Base-by-base conservation (phyloP, 2,888 invertebrate genomes). In the Vanessa cardui region DNA sequence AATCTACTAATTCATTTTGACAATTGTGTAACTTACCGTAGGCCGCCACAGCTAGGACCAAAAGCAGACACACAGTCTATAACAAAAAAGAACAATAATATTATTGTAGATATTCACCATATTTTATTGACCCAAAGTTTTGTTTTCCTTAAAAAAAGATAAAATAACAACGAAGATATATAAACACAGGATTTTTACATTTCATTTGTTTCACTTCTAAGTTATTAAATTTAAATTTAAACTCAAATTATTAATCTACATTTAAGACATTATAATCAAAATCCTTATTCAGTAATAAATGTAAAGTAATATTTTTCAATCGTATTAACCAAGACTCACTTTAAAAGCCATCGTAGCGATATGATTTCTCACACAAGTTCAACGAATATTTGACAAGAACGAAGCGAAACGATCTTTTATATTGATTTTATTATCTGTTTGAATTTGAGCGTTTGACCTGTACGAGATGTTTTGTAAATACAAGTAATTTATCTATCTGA, bases 331-430 rank as follows among this genome's bases (percentile, higher is more conserved):
- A 7, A 45, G 58, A 76, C 80, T 80, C 64, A 80, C 80, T 74
- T 76, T 79, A n/a, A 76, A 75, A 39, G 74, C 75, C 80, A 80
- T 80, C 33, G 62, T 72, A 75, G 26, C 45, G 47, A 18, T 49
- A 16, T 18, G 21, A 26, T 54, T 31, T n/a, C 18, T 26, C 52
- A 33, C 26, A 20, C 50, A n/a, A 39, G 26, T 54, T 20, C 44
- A 45, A 60, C n/a, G 6, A 12, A 62, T 26, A 31, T 63, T 45
- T 65, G 52, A 26, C 39, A 18, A 18, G n/a, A 26, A n/a, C 1
- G 8, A n/a, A 49, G 21, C 26, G 16, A n/a, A 16, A 31, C 47
- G 6, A 20, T 26, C 26, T 66, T 68, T 59, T 72, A 68, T 66
- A 71, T 62, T 60, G 44, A 20, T 49, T 16, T 45, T 18, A 18